These are phyloP conservation scores for Sarcophaga caerulescens DNA, from an alignment of 2,888 invertebrate genomes.

Conservation along the genomic window DNA sequence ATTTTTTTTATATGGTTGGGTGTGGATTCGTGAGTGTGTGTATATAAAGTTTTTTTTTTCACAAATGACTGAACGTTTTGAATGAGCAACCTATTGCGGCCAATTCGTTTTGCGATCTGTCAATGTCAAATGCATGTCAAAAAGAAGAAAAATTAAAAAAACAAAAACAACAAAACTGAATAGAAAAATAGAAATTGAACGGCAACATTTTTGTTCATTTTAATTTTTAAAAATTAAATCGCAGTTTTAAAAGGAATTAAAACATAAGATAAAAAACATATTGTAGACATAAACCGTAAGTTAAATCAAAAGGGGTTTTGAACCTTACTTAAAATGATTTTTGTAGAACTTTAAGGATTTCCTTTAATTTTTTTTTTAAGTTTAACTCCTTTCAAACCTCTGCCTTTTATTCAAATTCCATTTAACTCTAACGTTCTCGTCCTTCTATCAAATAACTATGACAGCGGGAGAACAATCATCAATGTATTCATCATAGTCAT, in stretches of 20 bases:
- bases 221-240: slow-evolving; percentile 60
- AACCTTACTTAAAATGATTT: no score
- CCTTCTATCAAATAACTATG: slow-evolving; percentile 76
- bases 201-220: slow-evolving; percentile 69
- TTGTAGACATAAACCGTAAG: not conserved
- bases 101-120: slow-evolving; percentile 78
- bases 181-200: slow-evolving; percentile 39
- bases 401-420: slow-evolving; percentile 2
- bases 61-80: slow-evolving; percentile 38
- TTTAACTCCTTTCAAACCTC: not conserved
- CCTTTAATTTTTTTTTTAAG: not conserved
- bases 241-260: slow-evolving; percentile 43
- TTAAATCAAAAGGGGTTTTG: no score
- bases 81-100: slow-evolving; percentile 64
- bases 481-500: slow-evolving; percentile 51
- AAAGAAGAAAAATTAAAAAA: slow-evolving; percentile 67
- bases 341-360: not conserved
- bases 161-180: not conserved
- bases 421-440: slow-evolving; percentile 32
- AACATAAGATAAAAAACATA: not conserved
- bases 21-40: not conserved
- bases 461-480: slow-evolving; percentile 71
- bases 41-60: not conserved
- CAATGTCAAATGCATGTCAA: slow-evolving; percentile 81
- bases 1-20: not conserved